Evolutionary conservation across 30 jellyfish, hydroid and myxozoan genomes (phyloP), one percentile per base, ranked within the genome.

Genomic region (Phacellophora camtschatica): DNA sequence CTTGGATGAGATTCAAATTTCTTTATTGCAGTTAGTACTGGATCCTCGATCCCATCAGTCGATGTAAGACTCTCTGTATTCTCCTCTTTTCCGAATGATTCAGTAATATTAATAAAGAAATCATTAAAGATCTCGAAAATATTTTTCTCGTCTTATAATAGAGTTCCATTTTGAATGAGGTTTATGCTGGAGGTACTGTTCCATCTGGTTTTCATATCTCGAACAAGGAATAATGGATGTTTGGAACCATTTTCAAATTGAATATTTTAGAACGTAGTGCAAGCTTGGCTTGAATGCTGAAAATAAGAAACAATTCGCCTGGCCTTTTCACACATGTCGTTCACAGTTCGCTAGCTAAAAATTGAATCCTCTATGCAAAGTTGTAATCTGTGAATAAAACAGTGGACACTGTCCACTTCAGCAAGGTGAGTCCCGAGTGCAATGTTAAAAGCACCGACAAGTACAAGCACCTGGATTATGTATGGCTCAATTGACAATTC

Each of bases 361-460:
- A 84, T 65, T 37, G 87, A 70, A 84, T 39, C 33, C 28, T 71
- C 80, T 41, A 70, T 29, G 67, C 70, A 70, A 20, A 71, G 31
- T 30, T 85, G 85, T 59, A 77, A 80, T 35, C 71, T 57, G 55
- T 77, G 93, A 10, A 86, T 66, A 66, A 71, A 75, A 65, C 94
- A 86, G 81, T 62, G 93, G 41, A 86, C 30, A 32, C 93, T 65
- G 50, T 59, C 77, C 55, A 74, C 34, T 64, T 77, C 82, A 23
- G 94, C 63, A 15, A 50, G 82, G 10, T 72, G 75, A 36, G 79
- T 67, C 25, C 71, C 68, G 30, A 54, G 82, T 20, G 85, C 96
- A 27, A 87, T 77, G 59, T 65, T 87, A 13, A 85, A 54, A 23
- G 96, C 89, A 70, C 89, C 84, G 68, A 76, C 96, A 56, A 75